Base-by-base conservation (phyloP, 2,888 invertebrate genomes). In the Diplolepis rosae region DNA sequence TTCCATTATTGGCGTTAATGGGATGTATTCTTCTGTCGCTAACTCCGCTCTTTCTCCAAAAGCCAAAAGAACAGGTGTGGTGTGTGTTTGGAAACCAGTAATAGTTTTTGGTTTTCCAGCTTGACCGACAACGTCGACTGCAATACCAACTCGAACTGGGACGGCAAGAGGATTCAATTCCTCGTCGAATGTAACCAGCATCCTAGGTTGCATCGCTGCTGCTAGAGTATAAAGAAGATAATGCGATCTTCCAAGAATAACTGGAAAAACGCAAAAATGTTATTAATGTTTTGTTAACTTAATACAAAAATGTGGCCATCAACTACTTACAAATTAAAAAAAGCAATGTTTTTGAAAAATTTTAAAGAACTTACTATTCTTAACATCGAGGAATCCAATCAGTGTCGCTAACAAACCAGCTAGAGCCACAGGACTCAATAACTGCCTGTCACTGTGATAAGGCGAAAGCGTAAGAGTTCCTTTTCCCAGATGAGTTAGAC, bases 51-150 rank as follows among this genome's bases (percentile, higher is more conserved):
- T 92, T 90, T 99, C 99, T 4, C 99, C 99, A 89, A 96, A 96
- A 0, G 98, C 98, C 73, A 99, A 90, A 69, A 99, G 91, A 6
- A 99, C 99, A 0, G 99, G 99, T 3, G 99, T 99, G 3, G 98
- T 99, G 89, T 99, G 99, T 0, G 99, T 99, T 90, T 99, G 99
- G 85, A 99, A 99, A 39, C 99, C 99, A 2, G 99, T 99, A 79
- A 99, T 99, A 0, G 99, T 99, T 90, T 99, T 99, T 0, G 99
- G 99, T 81, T 98, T 98, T 51, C 99, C 99, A 0, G 99, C 99
- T 90, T 99, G 99, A 1, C 99, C 99, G 28, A 99, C 99, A 5
- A 98, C 98, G 91, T 99, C 99, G 7, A 99, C 98, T 51, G 99
- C 99, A 91, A 96, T 93, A 84, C 96, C 96, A 61, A 96, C 96